Conservation (phyloP, 2,113 vertebrate species). For the Motacilla alba region DNA sequence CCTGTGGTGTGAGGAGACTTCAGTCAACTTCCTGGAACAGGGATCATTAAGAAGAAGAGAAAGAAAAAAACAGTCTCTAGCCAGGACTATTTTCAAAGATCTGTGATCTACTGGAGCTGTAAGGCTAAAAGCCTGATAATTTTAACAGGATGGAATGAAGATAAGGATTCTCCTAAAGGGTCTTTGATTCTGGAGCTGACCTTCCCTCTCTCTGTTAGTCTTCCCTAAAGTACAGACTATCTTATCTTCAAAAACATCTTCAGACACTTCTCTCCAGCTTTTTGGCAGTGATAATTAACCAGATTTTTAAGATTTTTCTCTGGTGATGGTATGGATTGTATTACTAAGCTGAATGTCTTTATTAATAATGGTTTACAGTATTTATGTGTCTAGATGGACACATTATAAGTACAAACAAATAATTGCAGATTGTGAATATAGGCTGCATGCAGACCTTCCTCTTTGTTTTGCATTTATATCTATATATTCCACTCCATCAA, state of each 20-base stretch:
- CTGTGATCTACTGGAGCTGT: not conserved
- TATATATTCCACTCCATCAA: not conserved
- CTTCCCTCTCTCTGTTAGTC: not conserved
- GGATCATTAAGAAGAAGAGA: not conserved
- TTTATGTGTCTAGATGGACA: not conserved
- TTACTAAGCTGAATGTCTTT: not conserved
- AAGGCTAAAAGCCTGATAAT: not conserved
- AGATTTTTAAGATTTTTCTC: constrained; percentile 2
- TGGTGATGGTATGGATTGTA: not conserved
- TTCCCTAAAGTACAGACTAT: not conserved
- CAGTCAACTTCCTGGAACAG: not conserved
- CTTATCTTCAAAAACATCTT: not conserved
- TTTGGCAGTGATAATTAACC: constrained; percentile 5
- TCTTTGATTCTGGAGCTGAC: not conserved
- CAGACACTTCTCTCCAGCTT: not conserved
- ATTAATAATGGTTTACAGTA: not conserved
- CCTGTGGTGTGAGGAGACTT: not conserved
- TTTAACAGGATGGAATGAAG: not conserved
- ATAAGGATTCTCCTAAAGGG: not conserved
- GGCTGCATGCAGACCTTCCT: not conserved
- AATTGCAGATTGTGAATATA: not conserved
- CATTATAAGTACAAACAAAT: not conserved
- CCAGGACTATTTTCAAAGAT: not conserved
- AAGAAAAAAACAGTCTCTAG: fast-evolving
- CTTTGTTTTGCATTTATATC: not conserved